A percentile compares a stretch with the other conserved stretches of the same genome.
Evolutionary conservation across 2,113 vertebrate species (phyloP).

Genomic region (Chaetops frenatus): DNA sequence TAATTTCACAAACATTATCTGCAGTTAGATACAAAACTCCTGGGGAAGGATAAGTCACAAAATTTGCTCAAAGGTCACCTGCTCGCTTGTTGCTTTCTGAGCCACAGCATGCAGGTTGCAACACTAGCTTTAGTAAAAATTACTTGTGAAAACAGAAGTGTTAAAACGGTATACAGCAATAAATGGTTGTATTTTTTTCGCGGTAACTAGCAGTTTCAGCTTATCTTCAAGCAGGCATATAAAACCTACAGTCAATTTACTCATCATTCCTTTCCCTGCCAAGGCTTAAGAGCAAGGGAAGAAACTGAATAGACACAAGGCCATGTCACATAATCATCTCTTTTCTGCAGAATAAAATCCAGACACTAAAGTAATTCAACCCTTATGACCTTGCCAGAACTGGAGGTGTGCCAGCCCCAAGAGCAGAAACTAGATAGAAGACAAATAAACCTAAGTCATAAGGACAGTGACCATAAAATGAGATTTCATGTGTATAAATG

Average conservation of each 20-base stretch:
- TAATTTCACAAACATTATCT: not conserved
- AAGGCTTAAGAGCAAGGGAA: not conserved
- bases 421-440: not conserved
- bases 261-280: not conserved
- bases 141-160: not conserved
- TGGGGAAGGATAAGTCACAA: not conserved
- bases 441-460: not conserved
- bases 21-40: not conserved
- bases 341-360: not conserved
- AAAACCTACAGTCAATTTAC: not conserved
- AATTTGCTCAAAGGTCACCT: not conserved
- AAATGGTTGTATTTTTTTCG: not conserved
- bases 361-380: not conserved
- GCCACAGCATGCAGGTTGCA: not conserved
- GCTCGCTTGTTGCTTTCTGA: not conserved
- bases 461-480: not conserved
- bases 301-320: not conserved
- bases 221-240: not conserved
- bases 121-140: not conserved
- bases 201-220: not conserved
- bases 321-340: not conserved
- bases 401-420: not conserved
- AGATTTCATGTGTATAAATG: not conserved
- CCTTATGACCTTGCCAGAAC: not conserved
- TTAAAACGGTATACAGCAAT: not conserved